Conservation (phyloP, 2,888 invertebrate species). For the Microdon myrmicae region DNA sequence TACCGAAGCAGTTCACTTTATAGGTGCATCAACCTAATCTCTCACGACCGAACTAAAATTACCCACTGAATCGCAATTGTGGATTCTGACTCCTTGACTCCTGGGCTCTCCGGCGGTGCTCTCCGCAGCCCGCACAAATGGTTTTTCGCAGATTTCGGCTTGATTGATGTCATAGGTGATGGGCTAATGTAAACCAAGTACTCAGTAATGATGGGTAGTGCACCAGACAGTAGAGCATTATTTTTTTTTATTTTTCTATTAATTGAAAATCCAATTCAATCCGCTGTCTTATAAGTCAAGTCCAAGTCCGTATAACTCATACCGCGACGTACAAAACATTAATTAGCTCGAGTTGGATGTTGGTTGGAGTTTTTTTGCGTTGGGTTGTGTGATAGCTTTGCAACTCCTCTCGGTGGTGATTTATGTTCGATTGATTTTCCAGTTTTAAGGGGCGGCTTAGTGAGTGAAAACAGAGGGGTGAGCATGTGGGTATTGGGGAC, state of each 20-base stretch:
- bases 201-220: slow-evolving; percentile 31
- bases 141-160: slow-evolving; percentile 42
- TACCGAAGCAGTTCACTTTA: slow-evolving; percentile 35
- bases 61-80: no score
- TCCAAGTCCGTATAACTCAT: slow-evolving; percentile 13
- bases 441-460: slow-evolving; percentile 9
- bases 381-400: not conserved
- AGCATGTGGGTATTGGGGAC: slow-evolving; percentile 8
- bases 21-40: slow-evolving; percentile 44
- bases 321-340: slow-evolving; percentile 5
- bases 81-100: slow-evolving; percentile 7
- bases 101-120: no score
- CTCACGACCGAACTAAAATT: slow-evolving; percentile 32
- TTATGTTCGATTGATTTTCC: slow-evolving; percentile 23
- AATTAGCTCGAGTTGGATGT: slow-evolving; percentile 15
- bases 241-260: no score
- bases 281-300: slow-evolving; percentile 4
- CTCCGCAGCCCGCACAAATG: slow-evolving; percentile 25
- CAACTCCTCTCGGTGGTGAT: slow-evolving; percentile 15
- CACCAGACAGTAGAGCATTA: no score
- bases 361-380: not conserved
- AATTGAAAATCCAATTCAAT: slow-evolving; percentile 22
- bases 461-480: not conserved
- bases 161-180: slow-evolving; percentile 48
- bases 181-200: slow-evolving; percentile 44